Base-by-base conservation (phyloP, 2,888 invertebrate genomes). In the Leptinotarsa juncta region DNA sequence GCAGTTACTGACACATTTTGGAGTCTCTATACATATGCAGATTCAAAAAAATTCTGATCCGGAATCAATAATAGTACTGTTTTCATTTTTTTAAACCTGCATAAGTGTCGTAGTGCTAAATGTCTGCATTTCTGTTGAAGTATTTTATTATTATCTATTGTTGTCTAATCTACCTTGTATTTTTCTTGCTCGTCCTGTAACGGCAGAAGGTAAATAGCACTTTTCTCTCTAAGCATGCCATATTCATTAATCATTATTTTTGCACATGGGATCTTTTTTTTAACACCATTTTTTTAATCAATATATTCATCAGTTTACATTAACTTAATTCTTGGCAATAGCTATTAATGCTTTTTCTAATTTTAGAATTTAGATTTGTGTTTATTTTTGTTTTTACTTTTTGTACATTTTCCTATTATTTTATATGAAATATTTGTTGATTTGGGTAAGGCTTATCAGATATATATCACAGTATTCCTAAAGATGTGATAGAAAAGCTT, bases 121-220 rank as follows among this genome's bases (percentile, higher is more conserved):
- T 42, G 42, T n/a, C n/a, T 51, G 15, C 18, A 26, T 5, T 70
- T 60, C 20, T 50, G 42, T 20, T 62, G 49, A 50, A 65, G 32
- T 65, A 42, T n/a, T 18, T 42, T 53, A 18, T 55, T 20, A 48
- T 32, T 20, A 68, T 32, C 18, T 55, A 42, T 42, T 57, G 57
- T 65, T 50, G 72, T 73, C 78, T 81, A 82, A 83, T 80, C 73
- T 81, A 67, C 80, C 72, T 81, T 81, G 79, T 83, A 71, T 81
- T 84, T 83, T 86, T 83, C 82, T 83, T 81, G 81, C 84, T 83
- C 82, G 78, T 81, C 83, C 81, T 82, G 77, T 78, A 79, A 78
- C 83, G 85, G 84, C 86, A 88, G 88, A 88, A 88, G 87, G 87
- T 87, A 87, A 88, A 84, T 81, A 80, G 71, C 80, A 78, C 77